Evolutionary conservation across 2,113 vertebrate genomes (phyloP).

Genomic region (Gavialis gangeticus): DNA sequence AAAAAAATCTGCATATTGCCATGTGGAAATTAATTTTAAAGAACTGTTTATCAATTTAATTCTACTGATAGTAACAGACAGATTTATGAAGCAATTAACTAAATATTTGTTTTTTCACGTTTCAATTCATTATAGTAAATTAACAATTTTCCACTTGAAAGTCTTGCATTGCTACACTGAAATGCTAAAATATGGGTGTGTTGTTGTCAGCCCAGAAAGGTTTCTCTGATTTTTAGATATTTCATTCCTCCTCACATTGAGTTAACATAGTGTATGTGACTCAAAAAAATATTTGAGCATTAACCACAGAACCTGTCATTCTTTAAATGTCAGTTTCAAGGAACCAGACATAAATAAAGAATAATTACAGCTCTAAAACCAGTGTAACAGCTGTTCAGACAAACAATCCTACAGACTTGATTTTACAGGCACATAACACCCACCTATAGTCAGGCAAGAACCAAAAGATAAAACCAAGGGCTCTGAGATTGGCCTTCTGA

Average conservation of each 20-base stretch:
- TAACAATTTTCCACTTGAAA: slow-evolving; percentile 78
- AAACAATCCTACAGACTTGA: neutral
- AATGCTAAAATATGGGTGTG: neutral
- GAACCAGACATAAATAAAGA: slow-evolving; percentile 56
- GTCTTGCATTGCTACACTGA: slow-evolving; percentile 43
- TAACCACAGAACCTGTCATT: slow-evolving; percentile 32
- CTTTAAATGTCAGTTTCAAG: slow-evolving; percentile 55
- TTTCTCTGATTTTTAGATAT: slow-evolving; percentile 36
- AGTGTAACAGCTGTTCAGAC: slow-evolving; percentile 51
- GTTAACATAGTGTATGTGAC: slow-evolving; percentile 1
- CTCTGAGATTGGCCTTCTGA: neutral
- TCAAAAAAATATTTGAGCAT: slow-evolving; percentile 22
- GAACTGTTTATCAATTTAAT: slow-evolving; percentile 78
- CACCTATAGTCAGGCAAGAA: slow-evolving; percentile 8
- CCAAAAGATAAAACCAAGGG: neutral
- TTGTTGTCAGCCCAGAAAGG: neutral
- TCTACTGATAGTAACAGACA: slow-evolving; percentile 73
- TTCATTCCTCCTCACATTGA: slow-evolving; percentile 29
- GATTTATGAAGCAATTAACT: slow-evolving; percentile 80
- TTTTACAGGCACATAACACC: slow-evolving; percentile 18
- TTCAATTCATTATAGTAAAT: slow-evolving; percentile 79
- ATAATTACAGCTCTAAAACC: slow-evolving; percentile 57
- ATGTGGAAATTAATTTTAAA: slow-evolving; percentile 77
- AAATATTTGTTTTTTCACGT: slow-evolving; percentile 77
- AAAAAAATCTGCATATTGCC: slow-evolving; percentile 67